phyloP scores from a whole-genome alignment of 30 jellyfish, hydroid and myxozoan species.

The Sanderia malayensis region DNA sequence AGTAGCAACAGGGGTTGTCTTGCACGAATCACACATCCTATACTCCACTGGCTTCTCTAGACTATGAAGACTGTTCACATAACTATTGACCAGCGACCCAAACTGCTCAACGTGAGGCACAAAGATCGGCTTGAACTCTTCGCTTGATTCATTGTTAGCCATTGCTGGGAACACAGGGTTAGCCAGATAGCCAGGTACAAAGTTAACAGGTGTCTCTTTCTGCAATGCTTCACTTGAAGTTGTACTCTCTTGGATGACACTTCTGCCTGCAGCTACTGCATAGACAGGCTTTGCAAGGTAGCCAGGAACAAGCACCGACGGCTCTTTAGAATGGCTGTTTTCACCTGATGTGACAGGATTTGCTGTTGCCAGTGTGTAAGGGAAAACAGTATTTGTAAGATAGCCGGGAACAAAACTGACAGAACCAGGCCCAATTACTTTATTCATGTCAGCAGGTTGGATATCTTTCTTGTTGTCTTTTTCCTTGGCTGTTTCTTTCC shows the following conservation, averaged over 20 bases:
- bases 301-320: conserved; percentile 36
- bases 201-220: conserved; percentile 24
- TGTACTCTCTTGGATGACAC: conserved; percentile 1
- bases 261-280: conserved; percentile 51
- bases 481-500: conserved; percentile 10
- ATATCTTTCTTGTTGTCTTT: neutral
- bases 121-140: conserved; percentile 43
- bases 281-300: conserved; percentile 40
- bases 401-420: conserved; percentile 46
- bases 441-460: neutral
- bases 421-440: neutral
- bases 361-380: conserved; percentile 18
- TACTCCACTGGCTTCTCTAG: conserved; percentile 40
- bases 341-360: no score
- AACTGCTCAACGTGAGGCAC: conserved; percentile 64
- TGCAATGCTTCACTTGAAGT: conserved; percentile 20
- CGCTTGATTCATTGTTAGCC: conserved; percentile 16
- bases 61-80: conserved; percentile 35
- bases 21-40: conserved; percentile 48
- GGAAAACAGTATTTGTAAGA: conserved; percentile 61
- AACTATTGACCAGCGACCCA: conserved; percentile 54
- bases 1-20: conserved; percentile 59
- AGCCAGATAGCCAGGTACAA: conserved; percentile 61
- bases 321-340: no score
- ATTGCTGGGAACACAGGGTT: conserved; percentile 71